Conservation (phyloP, 2,797 vertebrate genomes). For the Neomorphus geoffroyi region DNA sequence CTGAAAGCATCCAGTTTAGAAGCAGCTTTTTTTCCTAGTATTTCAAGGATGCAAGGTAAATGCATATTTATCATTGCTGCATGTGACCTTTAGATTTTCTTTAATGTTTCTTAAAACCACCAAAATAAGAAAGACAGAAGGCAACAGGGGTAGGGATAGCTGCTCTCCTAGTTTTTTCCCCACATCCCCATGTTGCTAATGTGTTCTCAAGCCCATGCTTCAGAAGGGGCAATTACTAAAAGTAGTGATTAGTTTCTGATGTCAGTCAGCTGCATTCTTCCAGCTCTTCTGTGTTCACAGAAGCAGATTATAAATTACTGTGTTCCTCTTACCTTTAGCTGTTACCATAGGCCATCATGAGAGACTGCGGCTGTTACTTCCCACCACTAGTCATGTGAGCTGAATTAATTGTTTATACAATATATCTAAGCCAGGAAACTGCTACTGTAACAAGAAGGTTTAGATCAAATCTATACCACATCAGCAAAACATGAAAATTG, state of each 20-base stretch:
- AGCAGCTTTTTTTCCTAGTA: not conserved
- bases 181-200: rapidly evolving
- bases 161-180: not conserved
- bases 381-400: not conserved
- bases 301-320: not conserved
- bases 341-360: not conserved
- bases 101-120: not conserved
- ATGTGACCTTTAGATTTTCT: not conserved
- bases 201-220: not conserved
- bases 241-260: not conserved
- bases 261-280: not conserved
- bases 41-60: not conserved
- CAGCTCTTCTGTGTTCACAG: not conserved
- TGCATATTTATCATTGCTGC: not conserved
- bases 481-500: not conserved
- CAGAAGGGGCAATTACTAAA: not conserved
- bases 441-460: not conserved
- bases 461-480: not conserved
- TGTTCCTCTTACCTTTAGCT: not conserved
- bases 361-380: not conserved
- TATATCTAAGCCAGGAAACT: not conserved
- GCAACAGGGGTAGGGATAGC: rapidly evolving
- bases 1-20: not conserved
- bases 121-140: not conserved
- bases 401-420: not conserved